Percentiles rank a stretch among this genome's conserved stretches.
Evolutionary conservation across 2,113 vertebrate genomes (phyloP).

Genomic region (Silurus glanis): DNA sequence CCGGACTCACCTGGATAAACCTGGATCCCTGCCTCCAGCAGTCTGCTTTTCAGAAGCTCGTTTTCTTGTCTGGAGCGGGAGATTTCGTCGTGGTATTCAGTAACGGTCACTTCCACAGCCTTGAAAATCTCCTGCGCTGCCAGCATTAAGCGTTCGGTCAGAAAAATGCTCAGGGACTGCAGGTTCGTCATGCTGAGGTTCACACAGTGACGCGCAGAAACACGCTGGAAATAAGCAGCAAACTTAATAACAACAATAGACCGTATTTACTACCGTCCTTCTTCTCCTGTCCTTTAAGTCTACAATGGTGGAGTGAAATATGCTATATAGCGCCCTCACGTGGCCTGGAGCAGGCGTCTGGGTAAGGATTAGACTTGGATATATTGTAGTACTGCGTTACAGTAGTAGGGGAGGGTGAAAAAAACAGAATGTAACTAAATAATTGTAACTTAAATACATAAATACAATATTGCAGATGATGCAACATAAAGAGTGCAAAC

Average conservation of each 20-base stretch:
- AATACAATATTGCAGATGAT: too few relatives aligned
- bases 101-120: conserved; percentile 72
- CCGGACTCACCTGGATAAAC: conserved; percentile 72
- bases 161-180: conserved; percentile 71
- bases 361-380: too few relatives aligned
- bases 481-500: too few relatives aligned
- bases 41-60: conserved; percentile 71
- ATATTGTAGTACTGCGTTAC: too few relatives aligned
- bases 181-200: conserved; percentile 67
- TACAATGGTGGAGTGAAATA: background rate
- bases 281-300: background rate
- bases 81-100: conserved; percentile 76
- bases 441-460: too few relatives aligned
- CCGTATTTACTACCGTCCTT: background rate
- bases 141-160: conserved; percentile 74
- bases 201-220: background rate
- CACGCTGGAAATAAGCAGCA: background rate
- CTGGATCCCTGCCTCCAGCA: conserved; percentile 72
- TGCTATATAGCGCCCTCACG: background rate
- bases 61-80: conserved; percentile 71
- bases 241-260: conserved; percentile 20
- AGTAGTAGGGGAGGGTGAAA: too few relatives aligned
- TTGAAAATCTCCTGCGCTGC: conserved; percentile 77
- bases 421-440: too few relatives aligned
- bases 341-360: background rate